Evolutionary conservation across 2,113 vertebrate species (phyloP).

Genomic region (Alligator mississippiensis): DNA sequence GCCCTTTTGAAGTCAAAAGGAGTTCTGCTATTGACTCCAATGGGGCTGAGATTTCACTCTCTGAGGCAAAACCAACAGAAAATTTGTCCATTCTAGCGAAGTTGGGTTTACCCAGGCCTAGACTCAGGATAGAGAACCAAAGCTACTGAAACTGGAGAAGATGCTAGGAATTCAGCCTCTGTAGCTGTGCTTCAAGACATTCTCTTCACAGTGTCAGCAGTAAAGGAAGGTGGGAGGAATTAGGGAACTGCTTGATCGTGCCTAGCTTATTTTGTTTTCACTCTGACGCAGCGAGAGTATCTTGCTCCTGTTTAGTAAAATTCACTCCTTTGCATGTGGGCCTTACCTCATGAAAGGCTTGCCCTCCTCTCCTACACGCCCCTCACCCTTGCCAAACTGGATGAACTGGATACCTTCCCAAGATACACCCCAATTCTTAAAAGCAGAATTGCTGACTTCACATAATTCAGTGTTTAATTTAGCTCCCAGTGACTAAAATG

Average conservation of each 20-base stretch:
- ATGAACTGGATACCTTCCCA: slow-evolving; percentile 30
- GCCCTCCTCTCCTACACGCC: not conserved
- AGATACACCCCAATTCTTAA: slow-evolving; percentile 53
- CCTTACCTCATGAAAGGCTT: not conserved
- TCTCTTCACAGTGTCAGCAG: not conserved
- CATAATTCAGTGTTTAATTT: not conserved
- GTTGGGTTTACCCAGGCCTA: not conserved
- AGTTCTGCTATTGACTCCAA: not conserved
- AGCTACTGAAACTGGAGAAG: not conserved
- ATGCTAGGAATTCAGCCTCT: accelerated
- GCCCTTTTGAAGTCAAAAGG: not conserved
- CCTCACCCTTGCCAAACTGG: slow-evolving; percentile 32
- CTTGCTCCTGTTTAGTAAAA: not conserved
- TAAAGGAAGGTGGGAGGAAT: not conserved
- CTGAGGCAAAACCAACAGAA: not conserved
- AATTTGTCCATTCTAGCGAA: not conserved
- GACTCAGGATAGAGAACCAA: not conserved
- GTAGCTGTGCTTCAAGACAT: not conserved
- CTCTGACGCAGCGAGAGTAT: not conserved
- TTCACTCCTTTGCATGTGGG: not conserved
- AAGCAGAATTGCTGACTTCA: not conserved
- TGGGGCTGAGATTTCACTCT: not conserved
- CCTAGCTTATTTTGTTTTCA: not conserved
- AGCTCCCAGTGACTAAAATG: not conserved
- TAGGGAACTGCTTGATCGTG: not conserved